phyloP scores from a whole-genome alignment of 92 coral and sea anemone genomes.

The Palythoa heliodiscus region DNA sequence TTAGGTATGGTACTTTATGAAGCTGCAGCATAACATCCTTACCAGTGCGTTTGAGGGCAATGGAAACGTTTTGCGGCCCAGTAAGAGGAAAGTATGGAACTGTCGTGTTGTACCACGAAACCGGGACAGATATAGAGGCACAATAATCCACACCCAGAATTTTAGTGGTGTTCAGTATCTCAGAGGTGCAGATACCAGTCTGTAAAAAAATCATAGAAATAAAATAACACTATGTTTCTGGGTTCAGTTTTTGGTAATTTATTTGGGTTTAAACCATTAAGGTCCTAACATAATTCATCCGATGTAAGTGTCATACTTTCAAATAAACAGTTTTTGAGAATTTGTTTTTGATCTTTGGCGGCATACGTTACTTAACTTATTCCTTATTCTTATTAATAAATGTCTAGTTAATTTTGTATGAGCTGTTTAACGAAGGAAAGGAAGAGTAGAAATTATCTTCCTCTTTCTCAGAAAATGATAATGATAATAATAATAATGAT shows the following conservation, averaged over 20 bases:
- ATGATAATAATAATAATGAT: no score
- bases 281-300: background rate
- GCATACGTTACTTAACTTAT: no score
- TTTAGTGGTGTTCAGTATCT: constrained; percentile 57
- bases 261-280: background rate
- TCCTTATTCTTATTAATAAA: no score
- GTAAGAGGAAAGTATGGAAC: constrained; percentile 69
- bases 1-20: no score
- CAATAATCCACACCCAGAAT: constrained; percentile 61
- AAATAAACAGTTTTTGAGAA: no score
- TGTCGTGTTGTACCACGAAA: constrained; percentile 66
- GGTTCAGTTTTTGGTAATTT: background rate
- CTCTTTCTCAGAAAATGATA: no score
- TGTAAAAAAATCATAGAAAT: background rate
- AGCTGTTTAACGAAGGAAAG: no score
- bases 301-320: background rate
- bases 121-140: constrained; percentile 68
- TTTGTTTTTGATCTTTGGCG: no score
- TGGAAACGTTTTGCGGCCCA: constrained; percentile 64
- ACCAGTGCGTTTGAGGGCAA: constrained; percentile 58
- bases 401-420: no score
- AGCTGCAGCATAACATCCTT: background rate
- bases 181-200: constrained; percentile 68
- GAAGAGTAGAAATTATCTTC: no score
- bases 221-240: background rate